Base-by-base conservation (phyloP, 1,140 invertebrate genomes). In the Saccostrea cuccullata region DNA sequence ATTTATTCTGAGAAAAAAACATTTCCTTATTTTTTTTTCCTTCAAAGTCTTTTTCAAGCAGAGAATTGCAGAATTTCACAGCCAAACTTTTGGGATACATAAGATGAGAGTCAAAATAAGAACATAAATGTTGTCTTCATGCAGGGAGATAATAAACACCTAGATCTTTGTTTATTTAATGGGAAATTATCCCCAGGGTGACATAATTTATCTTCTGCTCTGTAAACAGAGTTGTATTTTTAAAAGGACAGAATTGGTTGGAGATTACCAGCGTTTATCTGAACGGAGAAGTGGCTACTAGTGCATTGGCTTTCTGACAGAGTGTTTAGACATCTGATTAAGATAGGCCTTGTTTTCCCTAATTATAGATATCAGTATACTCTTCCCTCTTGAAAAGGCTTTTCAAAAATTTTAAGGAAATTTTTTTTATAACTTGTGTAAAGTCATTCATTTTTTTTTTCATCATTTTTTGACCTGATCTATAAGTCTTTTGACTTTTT, bases 381-480 rank as follows among this genome's bases (percentile, higher is more conserved):
- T 77, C 70, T 77, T 77, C 70, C 70, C 70, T 36, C 23, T 77
- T 30, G 3, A 6, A 30, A 17, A 15, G 58, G 58, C 58, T 64
- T n/a, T 64, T 64, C 58, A 64, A 64, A 64, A 26, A 64, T 30
- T 17, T 77, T 36, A 77, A 77, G 70, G 70, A 77, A 77, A 77
- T 36, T 77, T 77, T 77, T 30, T 77, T 77, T 77, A 15, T 6
- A 64, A 64, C n/a, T n/a, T 64, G 17, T 0, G 9, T 64, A 8
- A 20, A 64, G 58, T 64, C n/a, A n/a, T 64, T 8, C 17, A 64
- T 17, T 64, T 64, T 47, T 47, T 64, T n/a, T 20, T 20, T 20
- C 15, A 3, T 17, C n/a, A 6, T 20, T 17, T 64, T 64, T 64
- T n/a, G 17, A 64, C 58, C 47, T 47, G 47, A 2, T n/a, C 58